Evolutionary conservation across 1,140 invertebrate genomes (phyloP), one percentile per base, ranked within the genome.

Genomic region (Limonius californicus): DNA sequence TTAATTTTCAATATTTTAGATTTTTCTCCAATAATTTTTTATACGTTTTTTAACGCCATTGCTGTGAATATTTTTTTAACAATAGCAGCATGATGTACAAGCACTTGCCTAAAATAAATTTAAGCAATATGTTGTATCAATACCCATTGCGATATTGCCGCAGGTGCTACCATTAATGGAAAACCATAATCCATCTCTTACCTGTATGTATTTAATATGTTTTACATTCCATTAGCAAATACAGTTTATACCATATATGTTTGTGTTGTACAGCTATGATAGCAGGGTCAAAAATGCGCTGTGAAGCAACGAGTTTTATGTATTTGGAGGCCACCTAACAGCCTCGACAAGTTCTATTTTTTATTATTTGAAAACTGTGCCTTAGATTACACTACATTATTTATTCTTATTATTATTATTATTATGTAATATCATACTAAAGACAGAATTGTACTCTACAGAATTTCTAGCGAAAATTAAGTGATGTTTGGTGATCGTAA

Each of bases 311-410:
- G 16, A 50, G 35, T 50, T 50, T 50, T 50, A 50, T 50, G 45
- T 50, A 7, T 11, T 50, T n/a, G 14, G 14, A 45, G 42, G 16
- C n/a, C 12, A 45, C 12, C n/a, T 4, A 45, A 18, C 42, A 45
- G 42, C 14, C 42, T 50, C 19, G 15, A 39, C 35, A 39, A 6
- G n/a, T 19, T 39, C n/a, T 50, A 19, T 15, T 50, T 50, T 50
- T 50, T 50, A 50, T 50, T 50, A 50, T 50, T 50, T 50, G 15
- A 50, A 50, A 50, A 50, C 45, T 19, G 45, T 50, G 45, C 45
- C 45, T 50, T 50, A 50, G 45, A 50, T 50, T 50, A 50, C n/a
- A n/a, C 19, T 19, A 39, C n/a, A 39, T 27, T 27, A 27, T 27
- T 9, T 4, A 4, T 27, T 4, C 9, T 27, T 27, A 27, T 27